phyloP scores from a whole-genome alignment of 1,140 invertebrate species.

The Stratiolaelaps scimitus region DNA sequence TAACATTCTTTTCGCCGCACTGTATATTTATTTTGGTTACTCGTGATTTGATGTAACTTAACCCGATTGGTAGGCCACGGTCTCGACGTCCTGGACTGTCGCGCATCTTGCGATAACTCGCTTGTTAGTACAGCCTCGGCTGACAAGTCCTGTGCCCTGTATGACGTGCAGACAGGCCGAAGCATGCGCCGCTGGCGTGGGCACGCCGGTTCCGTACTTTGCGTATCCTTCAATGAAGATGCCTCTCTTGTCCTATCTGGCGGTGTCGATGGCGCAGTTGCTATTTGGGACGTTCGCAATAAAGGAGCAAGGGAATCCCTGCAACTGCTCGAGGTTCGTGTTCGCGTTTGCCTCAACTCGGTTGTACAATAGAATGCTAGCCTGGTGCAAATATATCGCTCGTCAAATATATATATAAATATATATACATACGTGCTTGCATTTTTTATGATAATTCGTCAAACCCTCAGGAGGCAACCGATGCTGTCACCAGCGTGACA shows the following conservation, averaged over 20 bases:
- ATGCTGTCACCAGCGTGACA: constrained; percentile 71
- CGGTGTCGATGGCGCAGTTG: constrained; percentile 75
- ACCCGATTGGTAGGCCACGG: constrained; percentile 72
- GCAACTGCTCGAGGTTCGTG: constrained; percentile 47
- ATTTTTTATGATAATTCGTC: constrained; percentile 24
- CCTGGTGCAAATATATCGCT: too few relatives aligned
- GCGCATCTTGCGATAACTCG: constrained; percentile 76
- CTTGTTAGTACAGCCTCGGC: constrained; percentile 71
- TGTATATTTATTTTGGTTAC: too few relatives aligned
- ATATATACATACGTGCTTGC: neutral
- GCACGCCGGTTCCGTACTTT: constrained; percentile 74
- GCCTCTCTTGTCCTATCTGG: constrained; percentile 77
- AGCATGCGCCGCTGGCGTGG: constrained; percentile 64
- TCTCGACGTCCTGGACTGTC: constrained; percentile 83
- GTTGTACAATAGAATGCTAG: neutral
- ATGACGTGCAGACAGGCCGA: constrained; percentile 75
- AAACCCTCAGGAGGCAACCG: constrained; percentile 70
- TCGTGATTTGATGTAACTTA: too few relatives aligned
- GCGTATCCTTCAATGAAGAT: constrained; percentile 85
- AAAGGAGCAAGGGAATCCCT: constrained; percentile 55
- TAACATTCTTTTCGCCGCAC: too few relatives aligned
- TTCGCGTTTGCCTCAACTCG: constrained; percentile 27
- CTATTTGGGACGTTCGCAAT: constrained; percentile 72
- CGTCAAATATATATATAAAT: neutral
- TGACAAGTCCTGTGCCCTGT: constrained; percentile 75